phyloP scores from a whole-genome alignment of 2,888 invertebrate genomes.

The Cynaeus angustus region DNA sequence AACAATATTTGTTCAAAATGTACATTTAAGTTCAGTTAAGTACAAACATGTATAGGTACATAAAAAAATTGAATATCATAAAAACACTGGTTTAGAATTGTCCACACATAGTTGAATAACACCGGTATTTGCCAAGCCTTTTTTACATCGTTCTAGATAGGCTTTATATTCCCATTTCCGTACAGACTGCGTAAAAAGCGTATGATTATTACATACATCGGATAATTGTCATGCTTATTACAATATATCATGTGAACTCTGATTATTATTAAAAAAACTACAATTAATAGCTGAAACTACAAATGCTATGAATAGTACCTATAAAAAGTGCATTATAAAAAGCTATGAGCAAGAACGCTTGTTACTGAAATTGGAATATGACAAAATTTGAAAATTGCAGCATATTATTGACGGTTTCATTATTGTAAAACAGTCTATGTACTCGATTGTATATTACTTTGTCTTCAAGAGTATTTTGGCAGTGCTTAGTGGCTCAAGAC shows the following conservation, averaged over 20 bases:
- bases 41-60: constrained; percentile 49
- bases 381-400: constrained; percentile 32
- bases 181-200: constrained; percentile 27
- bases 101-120: constrained; percentile 29
- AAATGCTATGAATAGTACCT: constrained; percentile 30
- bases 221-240: constrained; percentile 29
- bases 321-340: constrained; percentile 47
- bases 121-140: constrained; percentile 23
- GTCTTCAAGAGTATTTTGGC: constrained; percentile 62
- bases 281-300: constrained; percentile 27
- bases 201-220: constrained; percentile 20
- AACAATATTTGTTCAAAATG: constrained; percentile 53
- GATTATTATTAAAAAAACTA: constrained; percentile 17
- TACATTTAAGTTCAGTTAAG: constrained; percentile 54
- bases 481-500: constrained; percentile 68
- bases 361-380: constrained; percentile 36
- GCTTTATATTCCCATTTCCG: constrained; percentile 11
- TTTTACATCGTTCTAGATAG: constrained; percentile 6
- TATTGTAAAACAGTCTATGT: constrained; percentile 48
- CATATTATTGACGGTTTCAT: constrained; percentile 36
- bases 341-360: constrained; percentile 50
- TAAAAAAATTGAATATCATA: constrained; percentile 18
- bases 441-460: constrained; percentile 44
- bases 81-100: constrained; percentile 21
- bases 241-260: constrained; percentile 21